Evolutionary conservation across 2,113 vertebrate genomes (phyloP), one percentile per base, ranked within the genome.

Genomic region (Ctenomys sociabilis): DNA sequence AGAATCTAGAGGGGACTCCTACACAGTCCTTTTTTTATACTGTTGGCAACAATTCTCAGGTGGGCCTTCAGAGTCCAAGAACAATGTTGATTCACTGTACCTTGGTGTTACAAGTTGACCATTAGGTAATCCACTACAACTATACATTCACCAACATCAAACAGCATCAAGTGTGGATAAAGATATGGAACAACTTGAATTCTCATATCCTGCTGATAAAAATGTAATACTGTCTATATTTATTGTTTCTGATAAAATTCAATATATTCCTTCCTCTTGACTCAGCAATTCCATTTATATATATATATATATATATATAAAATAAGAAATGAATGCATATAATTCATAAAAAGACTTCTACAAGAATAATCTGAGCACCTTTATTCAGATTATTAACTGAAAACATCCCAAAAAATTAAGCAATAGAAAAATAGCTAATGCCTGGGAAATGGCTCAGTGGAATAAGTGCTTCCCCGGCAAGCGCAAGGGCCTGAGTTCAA

Each of bases 381-480:
- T 96, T 77, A 70, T 88, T 95, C 59, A 82, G 22, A 93, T 22
- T 85, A n/a, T 59, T 90, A 72, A 84, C 24, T 88, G 84, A 93
- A 94, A 91, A 85, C 73, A 88, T 77, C 7, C 26, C 61, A 91
- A 68, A 93, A 93, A 93, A 82, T 84, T 66, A 9, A 73, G 84
- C 63, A 93, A 88, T 7, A 70, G n/a, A 61, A 90, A 94, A 91
- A 88, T 87, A 22, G 78, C 75, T 30, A 66, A 49, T n/a, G n/a
- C n/a, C n/a, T n/a, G n/a, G n/a, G n/a, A n/a, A n/a, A n/a, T n/a
- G n/a, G n/a, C n/a, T n/a, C n/a, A n/a, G n/a, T n/a, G n/a, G n/a
- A n/a, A n/a, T n/a, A n/a, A n/a, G n/a, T n/a, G n/a, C n/a, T n/a
- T n/a, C n/a, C n/a, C n/a, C n/a, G n/a, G n/a, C n/a, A n/a, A n/a